Evolutionary conservation across 1,140 invertebrate species (phyloP), one percentile per base, ranked within the genome.

Genomic region (Fragariocoptes setiger): DNA sequence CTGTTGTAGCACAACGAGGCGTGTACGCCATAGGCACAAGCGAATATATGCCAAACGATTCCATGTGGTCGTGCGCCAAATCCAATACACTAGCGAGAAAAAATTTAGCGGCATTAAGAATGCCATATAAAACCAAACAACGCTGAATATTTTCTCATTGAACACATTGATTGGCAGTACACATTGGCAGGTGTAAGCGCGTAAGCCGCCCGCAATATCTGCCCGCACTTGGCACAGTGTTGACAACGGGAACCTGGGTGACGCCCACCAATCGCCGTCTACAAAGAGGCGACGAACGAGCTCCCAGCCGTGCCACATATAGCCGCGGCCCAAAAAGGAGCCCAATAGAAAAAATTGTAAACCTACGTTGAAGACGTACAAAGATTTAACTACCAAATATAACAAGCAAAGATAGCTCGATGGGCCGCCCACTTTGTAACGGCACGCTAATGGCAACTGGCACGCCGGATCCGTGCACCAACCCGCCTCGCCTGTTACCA

Each of bases 131-230:
- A 59, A 60, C 57, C 57, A 59, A 31, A 60, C 51, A 40, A 60
- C 53, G 3, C 54, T 53, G 44, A 62, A 64, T 43, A 65, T 63
- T 48, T 65, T 65, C 49, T 64, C 63, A 49, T 64, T 64, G 52
- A 65, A 64, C 20, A 65, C 53, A 46, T 65, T 65, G 48, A 64
- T 64, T 19, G 62, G 62, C 42, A 65, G 50, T 15, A 63, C 62
- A 45, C 63, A 65, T 47, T 63, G 62, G 19, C 56, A 59, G n/a
- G 54, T 56, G 49, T 57, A 59, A 18, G 53, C 51, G 19, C 53
- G 49, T 12, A 58, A 49, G 4, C 54, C 52, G 5, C 56, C 56
- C 43, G 56, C 54, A 19, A 57, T 53, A 22, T 56, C 56, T 5
- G 56, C 56, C 17, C 52, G 37, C 15, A 55, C 52, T 47, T 56